Base-by-base conservation (phyloP, 2,888 invertebrate species). In the Caenorhabditis imperialis region DNA sequence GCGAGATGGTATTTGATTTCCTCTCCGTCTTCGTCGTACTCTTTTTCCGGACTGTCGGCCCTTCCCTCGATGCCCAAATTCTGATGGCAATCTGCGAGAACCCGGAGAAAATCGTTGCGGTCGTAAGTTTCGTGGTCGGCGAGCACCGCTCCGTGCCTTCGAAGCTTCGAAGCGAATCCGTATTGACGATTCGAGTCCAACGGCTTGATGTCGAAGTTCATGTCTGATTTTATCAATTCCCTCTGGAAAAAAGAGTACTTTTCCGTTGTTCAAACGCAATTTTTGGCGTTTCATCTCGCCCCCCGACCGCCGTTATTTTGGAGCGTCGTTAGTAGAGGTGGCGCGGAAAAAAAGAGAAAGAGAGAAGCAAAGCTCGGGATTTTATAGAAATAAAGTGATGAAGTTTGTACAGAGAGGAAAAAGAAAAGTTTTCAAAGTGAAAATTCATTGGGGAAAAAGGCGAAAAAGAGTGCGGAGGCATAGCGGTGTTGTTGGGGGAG, bases 391-490 rank as follows among this genome's bases (percentile, higher is more conserved):
- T n/a, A n/a, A n/a, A n/a, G n/a, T n/a, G n/a, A n/a, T n/a, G n/a
- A n/a, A n/a, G n/a, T n/a, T n/a, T n/a, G n/a, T n/a, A 57, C 1
- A 30, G 37, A 45, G n/a, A 20, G 16, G 8, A 38, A 35, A 58
- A 25, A 16, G 33, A 33, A 45, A 65, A 55, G 45, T 35, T 57
- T 65, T 37, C 50, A 57, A 33, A 55, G 18, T 54, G 18, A 42
- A 57, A 27, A 40, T 47, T 47, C 33, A 42, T 48, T 47, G 30
- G 47, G 47, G 48, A 54, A 57, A 65, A 65, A 50, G 50, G 65
- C 48, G 65, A 57, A 50, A n/a, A 57, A 50, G 65, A 42, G 65
- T 50, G 57, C 30, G 55, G 50, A 42, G 18, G 42, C 54, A 48
- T 55, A 33, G 48, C 55, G 50, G 57, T 65, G 57, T 50, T 57